Evolutionary conservation across 2,113 vertebrate species (phyloP), one percentile per base, ranked within the genome.

Genomic region (Morone saxatilis): DNA sequence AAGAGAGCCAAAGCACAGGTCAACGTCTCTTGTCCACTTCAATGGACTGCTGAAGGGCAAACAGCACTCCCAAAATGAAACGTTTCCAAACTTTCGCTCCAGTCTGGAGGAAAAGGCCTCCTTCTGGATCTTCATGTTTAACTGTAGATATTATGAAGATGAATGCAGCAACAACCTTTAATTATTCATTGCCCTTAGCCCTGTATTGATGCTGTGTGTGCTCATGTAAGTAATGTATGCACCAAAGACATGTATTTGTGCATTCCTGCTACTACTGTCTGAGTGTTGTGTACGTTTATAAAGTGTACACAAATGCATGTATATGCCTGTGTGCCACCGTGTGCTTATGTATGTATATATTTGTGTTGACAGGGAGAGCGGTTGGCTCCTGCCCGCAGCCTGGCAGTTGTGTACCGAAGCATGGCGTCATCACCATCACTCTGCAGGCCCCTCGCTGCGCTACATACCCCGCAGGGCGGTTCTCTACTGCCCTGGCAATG

Each of bases 401-500:
- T 92, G 92, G 86, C 85, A 69, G 80, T 68, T 88, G 87, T 83
- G 70, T 79, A 63, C 69, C 17, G 51, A 48, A 31, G 79, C 80
- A 76, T 76, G 85, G 70, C 86, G 92, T 80, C 87, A 74, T 80
- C 94, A 90, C 86, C 93, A 94, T 78, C 93, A 94, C 84, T 78
- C 88, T 25, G 77, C 92, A 50, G 87, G 88, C 71, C 86, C 93
- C 45, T 90, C 71, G 77, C 96, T 95, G 90, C 96, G 94, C 86
- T 99, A 98, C 54, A 53, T 96, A 80, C 97, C 98, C 77, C 96
- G 98, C 83, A 95, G 97, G 82, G 97, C 98, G 2, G 97, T 99
- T 78, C 96, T 99, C 4, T 99, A 99, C 10, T 97, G 99, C 79
- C 98, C 98, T 40, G 98, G 97, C 0, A 96, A 98, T 79, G 98